Evolutionary conservation across 2,888 invertebrate species (phyloP).

Genomic region (Lepidocyrtoides sp.): DNA sequence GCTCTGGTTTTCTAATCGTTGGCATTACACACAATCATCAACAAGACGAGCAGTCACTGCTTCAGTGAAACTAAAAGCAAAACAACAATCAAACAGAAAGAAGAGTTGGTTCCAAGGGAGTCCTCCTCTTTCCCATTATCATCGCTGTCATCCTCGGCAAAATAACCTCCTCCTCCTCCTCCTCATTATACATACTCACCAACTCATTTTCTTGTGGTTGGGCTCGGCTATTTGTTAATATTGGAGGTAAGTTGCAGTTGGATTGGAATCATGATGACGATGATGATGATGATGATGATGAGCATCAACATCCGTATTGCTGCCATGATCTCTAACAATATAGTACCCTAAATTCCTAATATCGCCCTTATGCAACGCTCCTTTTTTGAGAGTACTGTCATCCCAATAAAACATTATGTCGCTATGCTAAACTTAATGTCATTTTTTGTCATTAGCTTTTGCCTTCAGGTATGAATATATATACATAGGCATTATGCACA

Average conservation of each 20-base stretch:
- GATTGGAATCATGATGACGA: background rate
- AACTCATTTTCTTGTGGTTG: slow-evolving; percentile 22
- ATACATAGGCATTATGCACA: too few relatives aligned
- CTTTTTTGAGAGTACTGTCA: too few relatives aligned
- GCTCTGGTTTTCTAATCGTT: slow-evolving; percentile 36
- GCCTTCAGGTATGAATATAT: background rate
- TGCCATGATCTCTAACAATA: too few relatives aligned
- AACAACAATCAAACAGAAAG: slow-evolving; percentile 52
- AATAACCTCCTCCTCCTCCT: slow-evolving; percentile 2
- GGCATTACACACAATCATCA: background rate
- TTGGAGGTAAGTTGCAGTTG: slow-evolving; percentile 32
- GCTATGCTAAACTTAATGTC: background rate
- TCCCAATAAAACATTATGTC: slow-evolving; percentile 11
- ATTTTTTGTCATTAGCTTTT: slow-evolving; percentile 30
- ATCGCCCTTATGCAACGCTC: too few relatives aligned
- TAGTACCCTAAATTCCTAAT: background rate
- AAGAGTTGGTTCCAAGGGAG: slow-evolving; percentile 3
- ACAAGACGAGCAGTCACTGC: background rate
- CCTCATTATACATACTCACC: slow-evolving; percentile 43
- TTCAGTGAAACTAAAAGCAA: slow-evolving; percentile 3
- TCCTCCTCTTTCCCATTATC: slow-evolving; percentile 56
- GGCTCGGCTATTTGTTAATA: slow-evolving; percentile 28
- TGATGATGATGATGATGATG: background rate
- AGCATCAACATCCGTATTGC: background rate
- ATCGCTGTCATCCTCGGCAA: background rate